Base-by-base conservation (phyloP, 2,113 vertebrate species). In the Oryzias melastigma region DNA sequence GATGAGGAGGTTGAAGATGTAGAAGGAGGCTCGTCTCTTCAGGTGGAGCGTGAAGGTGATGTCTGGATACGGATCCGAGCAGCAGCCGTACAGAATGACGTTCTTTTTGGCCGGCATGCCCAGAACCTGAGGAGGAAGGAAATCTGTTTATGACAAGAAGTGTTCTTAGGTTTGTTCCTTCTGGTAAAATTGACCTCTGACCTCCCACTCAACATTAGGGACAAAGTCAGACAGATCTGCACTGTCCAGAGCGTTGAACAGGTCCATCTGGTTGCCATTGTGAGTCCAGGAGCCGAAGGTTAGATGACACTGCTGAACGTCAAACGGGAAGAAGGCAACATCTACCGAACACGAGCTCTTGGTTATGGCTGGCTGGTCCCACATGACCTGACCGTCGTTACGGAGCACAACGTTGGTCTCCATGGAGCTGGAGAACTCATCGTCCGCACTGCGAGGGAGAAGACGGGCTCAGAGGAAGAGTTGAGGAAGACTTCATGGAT, bases 201-300 rank as follows among this genome's bases (percentile, higher is more conserved):
- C 88, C 83, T 88, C 83, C 86, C 86, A 90, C 86, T 96, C 95
- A 76, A 96, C 94, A 0, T 97, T 96, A 74, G 92, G 90, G 75
- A 97, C 92, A 0, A 97, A 95, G 90, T 97, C 95, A 0, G 88
- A 71, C 65, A 97, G 90, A 84, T 95, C 91, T 0, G 91, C 95
- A 0, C 79, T 71, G 14, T 92, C 82, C 73, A 92, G 64, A 0
- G 73, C 89, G 3, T 94, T 91, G 53, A 63, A 75, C 48, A 98
- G 78, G 68, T 96, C 94, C 29, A 98, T 91, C 85, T 97, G 95
- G 90, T 95, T 93, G 0, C 95, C 94, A 0, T 94, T 94, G 87
- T 97, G 88, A 3, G 95, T 97, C 96, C 95, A 98, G 40, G 95
- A 98, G 73, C 96, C 95, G 0, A 96, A 97, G 50, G 95, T 96